Evolutionary conservation across 2,888 invertebrate species (phyloP).

Genomic region (Xylocampa areola): DNA sequence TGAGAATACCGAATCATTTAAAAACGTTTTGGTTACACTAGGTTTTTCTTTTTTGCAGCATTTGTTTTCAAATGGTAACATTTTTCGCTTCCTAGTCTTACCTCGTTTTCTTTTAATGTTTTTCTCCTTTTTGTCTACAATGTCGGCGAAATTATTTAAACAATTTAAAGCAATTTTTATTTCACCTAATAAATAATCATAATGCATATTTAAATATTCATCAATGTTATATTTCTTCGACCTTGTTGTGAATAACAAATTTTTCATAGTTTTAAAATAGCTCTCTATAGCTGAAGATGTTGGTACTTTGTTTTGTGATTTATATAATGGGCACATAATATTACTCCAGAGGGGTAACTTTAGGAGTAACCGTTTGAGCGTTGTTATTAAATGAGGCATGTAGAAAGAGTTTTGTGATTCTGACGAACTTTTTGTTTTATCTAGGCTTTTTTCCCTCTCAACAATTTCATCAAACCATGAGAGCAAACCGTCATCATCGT

Average conservation of each 20-base stretch:
- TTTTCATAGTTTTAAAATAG: constrained; percentile 44
- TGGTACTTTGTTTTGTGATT: constrained; percentile 41
- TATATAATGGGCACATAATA: constrained; percentile 43
- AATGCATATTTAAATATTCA: constrained; percentile 42
- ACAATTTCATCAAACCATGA: constrained; percentile 43
- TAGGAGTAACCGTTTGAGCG: constrained; percentile 42
- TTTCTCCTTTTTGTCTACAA: constrained; percentile 38
- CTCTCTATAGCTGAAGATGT: constrained; percentile 42
- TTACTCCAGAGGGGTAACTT: constrained; percentile 45
- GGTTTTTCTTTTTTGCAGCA: constrained; percentile 39
- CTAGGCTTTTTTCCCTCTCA: constrained; percentile 39
- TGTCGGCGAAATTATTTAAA: constrained; percentile 37
- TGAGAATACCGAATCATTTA: constrained; percentile 41
- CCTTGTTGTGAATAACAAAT: constrained; percentile 41
- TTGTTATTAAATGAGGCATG: constrained; percentile 42
- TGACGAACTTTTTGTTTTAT: constrained; percentile 39
- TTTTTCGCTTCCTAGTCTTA: constrained; percentile 42
- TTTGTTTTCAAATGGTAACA: constrained; percentile 35
- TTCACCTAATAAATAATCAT: constrained; percentile 40
- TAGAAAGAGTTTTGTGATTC: constrained; percentile 40
- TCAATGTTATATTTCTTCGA: constrained; percentile 37
- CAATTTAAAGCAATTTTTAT: constrained; percentile 40
- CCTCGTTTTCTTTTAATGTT: constrained; percentile 40
- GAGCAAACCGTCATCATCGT: constrained; percentile 40
- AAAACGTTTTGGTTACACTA: constrained; percentile 40